A percentile compares a stretch with the other conserved stretches of the same genome.
phyloP scores from a whole-genome alignment of 2,888 invertebrate species.

The Stenurella melanura region DNA sequence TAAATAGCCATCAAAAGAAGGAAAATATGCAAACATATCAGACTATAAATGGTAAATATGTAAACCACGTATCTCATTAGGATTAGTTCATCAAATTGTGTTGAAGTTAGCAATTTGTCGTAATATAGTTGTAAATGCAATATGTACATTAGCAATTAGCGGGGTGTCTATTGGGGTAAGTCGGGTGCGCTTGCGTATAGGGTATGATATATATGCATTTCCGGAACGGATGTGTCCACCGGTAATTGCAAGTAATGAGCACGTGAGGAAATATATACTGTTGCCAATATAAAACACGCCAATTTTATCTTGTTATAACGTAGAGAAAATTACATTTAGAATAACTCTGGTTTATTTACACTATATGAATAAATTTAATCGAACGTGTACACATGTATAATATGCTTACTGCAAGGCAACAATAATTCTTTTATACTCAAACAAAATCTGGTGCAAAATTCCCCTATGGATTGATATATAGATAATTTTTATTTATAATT shows the following conservation, averaged over 20 bases:
- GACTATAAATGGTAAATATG: constrained; percentile 42
- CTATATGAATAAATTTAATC: too few relatives aligned
- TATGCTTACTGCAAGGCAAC: too few relatives aligned
- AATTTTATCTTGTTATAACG: background rate
- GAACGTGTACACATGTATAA: too few relatives aligned
- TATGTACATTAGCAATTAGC: constrained; percentile 65
- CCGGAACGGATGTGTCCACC: constrained; percentile 72
- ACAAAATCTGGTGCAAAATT: too few relatives aligned
- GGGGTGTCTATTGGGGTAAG: constrained; percentile 56
- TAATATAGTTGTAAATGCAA: constrained; percentile 63
- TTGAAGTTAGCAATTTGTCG: constrained; percentile 58
- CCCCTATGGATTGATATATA: too few relatives aligned
- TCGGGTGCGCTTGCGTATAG: constrained; percentile 66
- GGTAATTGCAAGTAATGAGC: constrained; percentile 72
- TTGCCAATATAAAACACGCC: background rate
- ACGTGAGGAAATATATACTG: constrained; percentile 27
- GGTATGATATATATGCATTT: constrained; percentile 69
- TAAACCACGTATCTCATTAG: constrained; percentile 54
- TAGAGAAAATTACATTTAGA: too few relatives aligned
- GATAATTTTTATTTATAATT: too few relatives aligned
- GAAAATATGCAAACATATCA: background rate
- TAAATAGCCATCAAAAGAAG: background rate
- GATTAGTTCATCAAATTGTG: constrained; percentile 53
- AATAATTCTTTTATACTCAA: too few relatives aligned
- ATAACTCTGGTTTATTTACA: too few relatives aligned